A percentile compares a stretch with the other conserved stretches of the same genome.
These are phyloP conservation scores for Aphidoletes aphidimyza DNA, from an alignment of 2,888 invertebrate genomes.

Conservation along the genomic window DNA sequence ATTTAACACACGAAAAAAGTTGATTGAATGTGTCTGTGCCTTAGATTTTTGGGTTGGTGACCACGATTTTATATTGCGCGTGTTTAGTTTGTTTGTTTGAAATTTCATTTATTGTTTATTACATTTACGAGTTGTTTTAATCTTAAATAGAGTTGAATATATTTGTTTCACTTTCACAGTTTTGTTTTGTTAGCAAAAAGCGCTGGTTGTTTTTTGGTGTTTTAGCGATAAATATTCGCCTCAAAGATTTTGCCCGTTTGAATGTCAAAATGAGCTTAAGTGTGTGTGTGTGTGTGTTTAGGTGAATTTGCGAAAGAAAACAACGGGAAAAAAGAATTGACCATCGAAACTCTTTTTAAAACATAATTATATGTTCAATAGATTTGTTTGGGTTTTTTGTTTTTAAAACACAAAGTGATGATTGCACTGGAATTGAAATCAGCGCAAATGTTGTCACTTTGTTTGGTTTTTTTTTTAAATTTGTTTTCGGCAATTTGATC, in stretches of 20 bases:
- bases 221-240: too few species aligned
- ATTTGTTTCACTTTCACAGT: conserved; percentile 37
- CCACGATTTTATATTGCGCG: background rate
- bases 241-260: background rate
- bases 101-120: too few species aligned
- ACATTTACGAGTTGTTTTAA: too few species aligned
- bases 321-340: background rate
- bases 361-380: too few species aligned
- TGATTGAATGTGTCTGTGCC: background rate
- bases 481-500: background rate
- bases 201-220: conserved; percentile 6
- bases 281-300: too few species aligned
- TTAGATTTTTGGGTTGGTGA: conserved; percentile 8
- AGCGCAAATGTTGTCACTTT: too few species aligned
- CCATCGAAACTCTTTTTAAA: conserved; percentile 43
- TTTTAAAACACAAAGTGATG: too few species aligned
- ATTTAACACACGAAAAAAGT: background rate
- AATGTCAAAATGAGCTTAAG: too few species aligned
- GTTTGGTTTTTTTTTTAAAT: background rate
- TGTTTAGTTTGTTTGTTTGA: conserved; percentile 51
- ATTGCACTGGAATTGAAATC: too few species aligned
- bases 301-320: background rate
- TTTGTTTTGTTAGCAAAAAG: conserved; percentile 22
- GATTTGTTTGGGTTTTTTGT: background rate
- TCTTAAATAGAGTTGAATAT: background rate